Base-by-base conservation (phyloP, 2,797 vertebrate species). In the Falco peregrinus region DNA sequence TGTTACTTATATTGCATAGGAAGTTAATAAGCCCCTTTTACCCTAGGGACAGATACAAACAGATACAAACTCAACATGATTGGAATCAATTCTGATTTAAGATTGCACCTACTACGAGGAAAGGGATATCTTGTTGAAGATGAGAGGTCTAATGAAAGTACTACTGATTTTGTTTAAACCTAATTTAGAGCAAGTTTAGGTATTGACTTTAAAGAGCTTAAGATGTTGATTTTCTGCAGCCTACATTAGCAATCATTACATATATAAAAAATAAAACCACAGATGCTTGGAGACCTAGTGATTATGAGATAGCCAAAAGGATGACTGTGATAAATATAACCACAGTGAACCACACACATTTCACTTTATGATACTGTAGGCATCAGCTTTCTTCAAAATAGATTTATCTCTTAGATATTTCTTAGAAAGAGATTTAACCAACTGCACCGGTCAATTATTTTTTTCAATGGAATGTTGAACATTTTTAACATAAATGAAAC, bases 51-150 rank as follows among this genome's bases (percentile, higher is more conserved):
- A 26, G 41, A 81, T 69, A 64, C 10, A 93, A 92, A 84, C 37
- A 26, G 41, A 81, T 69, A 64, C 10, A 93, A 92, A 81, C 50
- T n/a, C 41, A 21, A 48, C 41, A 28, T 16, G 73, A 91, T 12
- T 86, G 56, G 91, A 94, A 95, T 95, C 5, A 89, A 82, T 91
- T 93, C 60, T 75, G 48, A 91, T 70, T 78, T 94, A 92, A 91
- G 91, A 75, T 10, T 77, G 43, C 25, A 75, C 21, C 53, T 75
- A 47, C n/a, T 59, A 57, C 35, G 45, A 64, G 61, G 81, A 87
- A 65, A 65, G 31, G 6, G 21, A 10, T 59, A 53, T 53, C 68
- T 87, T 71, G 77, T 6, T 75, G 82, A 88, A 81, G 53, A 91
- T 54, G 33, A 92, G 84, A 75, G 11, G n/a, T 39, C 39, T 87